phyloP scores from a whole-genome alignment of 2,888 invertebrate species.

The Thyatira batis region DNA sequence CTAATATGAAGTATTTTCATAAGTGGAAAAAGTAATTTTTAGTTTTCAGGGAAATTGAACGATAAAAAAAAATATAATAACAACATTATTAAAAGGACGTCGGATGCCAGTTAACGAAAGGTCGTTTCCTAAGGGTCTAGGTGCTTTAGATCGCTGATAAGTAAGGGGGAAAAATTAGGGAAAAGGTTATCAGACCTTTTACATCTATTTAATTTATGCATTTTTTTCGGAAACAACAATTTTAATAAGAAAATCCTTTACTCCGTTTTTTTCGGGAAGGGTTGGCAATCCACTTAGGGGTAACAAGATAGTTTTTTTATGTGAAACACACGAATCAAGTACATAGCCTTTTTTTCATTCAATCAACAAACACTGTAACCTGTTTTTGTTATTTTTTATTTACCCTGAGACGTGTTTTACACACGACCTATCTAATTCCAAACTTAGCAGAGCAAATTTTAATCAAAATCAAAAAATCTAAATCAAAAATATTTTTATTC shows the following conservation, averaged over 20 bases:
- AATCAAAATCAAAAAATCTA: no score
- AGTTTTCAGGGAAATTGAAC: constrained; percentile 28
- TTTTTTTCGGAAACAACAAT: neutral
- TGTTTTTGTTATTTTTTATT: no score
- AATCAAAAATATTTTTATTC: no score
- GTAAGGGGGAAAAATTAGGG: neutral
- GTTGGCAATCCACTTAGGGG: neutral
- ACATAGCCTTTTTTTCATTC: no score
- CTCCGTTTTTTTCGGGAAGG: no score
- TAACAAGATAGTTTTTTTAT: neutral
- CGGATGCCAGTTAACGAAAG: constrained; percentile 31
- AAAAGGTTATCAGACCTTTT: neutral
- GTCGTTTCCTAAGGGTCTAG: constrained; percentile 19
- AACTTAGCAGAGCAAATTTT: no score
- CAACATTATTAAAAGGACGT: constrained; percentile 41
- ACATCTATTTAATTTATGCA: neutral
- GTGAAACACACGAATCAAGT: no score
- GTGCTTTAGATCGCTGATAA: constrained; percentile 9
- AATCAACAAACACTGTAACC: no score
- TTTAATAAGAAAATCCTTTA: neutral
- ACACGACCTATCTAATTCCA: no score
- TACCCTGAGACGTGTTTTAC: no score
- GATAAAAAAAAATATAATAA: constrained; percentile 44
- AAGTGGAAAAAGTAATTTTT: neutral
- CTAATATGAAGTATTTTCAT: no score